phyloP scores from a whole-genome alignment of 1,140 invertebrate genomes.

The Drosophila obscura region DNA sequence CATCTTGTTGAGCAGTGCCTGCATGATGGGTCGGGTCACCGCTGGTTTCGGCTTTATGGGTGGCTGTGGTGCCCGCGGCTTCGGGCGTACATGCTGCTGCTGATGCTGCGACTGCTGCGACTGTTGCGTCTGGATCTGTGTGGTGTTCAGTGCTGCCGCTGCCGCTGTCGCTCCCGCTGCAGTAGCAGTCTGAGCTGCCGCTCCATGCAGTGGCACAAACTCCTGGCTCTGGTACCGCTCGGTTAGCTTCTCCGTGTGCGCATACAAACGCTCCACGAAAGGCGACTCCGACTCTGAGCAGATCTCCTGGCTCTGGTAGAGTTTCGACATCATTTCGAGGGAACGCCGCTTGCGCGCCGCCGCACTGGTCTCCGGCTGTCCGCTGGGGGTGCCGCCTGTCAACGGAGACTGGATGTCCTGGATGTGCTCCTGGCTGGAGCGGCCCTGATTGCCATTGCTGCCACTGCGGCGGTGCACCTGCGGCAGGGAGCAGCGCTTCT shows the following conservation, averaged over 20 bases:
- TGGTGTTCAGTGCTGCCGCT: conserved; percentile 32
- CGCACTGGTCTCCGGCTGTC: conserved; percentile 63
- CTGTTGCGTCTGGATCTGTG: conserved; percentile 69
- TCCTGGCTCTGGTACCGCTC: conserved; percentile 87
- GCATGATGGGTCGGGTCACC: conserved; percentile 77
- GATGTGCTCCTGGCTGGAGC: conserved; percentile 38
- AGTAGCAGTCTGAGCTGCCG: background rate
- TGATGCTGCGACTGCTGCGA: conserved; percentile 36
- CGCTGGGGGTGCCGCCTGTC: too few relatives aligned
- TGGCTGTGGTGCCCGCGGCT: conserved; percentile 68
- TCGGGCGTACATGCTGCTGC: conserved; percentile 52
- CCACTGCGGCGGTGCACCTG: conserved; percentile 74
- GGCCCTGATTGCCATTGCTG: conserved; percentile 72
- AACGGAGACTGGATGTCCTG: too few relatives aligned
- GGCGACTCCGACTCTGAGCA: conserved; percentile 79
- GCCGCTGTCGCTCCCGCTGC: background rate
- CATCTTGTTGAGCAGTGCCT: conserved; percentile 79
- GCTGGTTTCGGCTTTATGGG: conserved; percentile 76
- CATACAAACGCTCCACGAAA: conserved; percentile 85
- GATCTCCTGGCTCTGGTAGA: conserved; percentile 86
- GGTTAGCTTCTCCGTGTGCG: conserved; percentile 86
- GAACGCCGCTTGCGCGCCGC: conserved; percentile 77
- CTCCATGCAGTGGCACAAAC: conserved; percentile 84
- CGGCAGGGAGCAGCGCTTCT: conserved; percentile 68
- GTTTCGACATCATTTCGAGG: conserved; percentile 83